Base-by-base conservation (phyloP, 2,797 vertebrate species). In the Chaenodraco wilsoni region DNA sequence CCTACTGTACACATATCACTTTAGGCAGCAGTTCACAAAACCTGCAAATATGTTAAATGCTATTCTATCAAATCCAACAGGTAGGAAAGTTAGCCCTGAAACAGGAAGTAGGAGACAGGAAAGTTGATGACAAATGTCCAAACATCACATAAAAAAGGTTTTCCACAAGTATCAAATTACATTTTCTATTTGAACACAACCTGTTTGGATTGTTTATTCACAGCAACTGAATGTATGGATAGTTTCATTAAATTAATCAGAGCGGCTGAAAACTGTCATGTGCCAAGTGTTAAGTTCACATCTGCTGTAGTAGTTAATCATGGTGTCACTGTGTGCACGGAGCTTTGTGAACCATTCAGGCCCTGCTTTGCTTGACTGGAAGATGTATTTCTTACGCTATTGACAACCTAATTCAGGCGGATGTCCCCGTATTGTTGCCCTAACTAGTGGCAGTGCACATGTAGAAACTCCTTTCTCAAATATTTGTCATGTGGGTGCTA, bases 401-500 rank as follows among this genome's bases (percentile, higher is more conserved):
- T 75, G 48, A 44, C 19, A 43, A 27, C 37, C 65, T 40, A 9
- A 37, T 58, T 41, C 51, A 66, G 60, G 17, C 9, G 46, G 70
- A 80, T 77, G 72, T 84, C 69, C 76, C 33, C 76, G 37, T 52
- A 15, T 17, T 80, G 8, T 50, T 50, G 41, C 21, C 43, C 64
- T 16, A 9, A 66, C 65, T 12, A 50, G 23, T 1, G 62, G 16
- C 41, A 49, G 58, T 16, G 4, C 59, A 45, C 60, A 44, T 48
- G 9, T 2, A 68, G 45, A 66, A 81, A 88, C 89, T 85, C 91
- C 92, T 74, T 91, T 58, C 64, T 86, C 86, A 91, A 92, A 95
- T 93, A 92, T 95, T 94, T 90, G 84, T 68, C 68, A 73, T 88
- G 74, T 79, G 87, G 92, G 91, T 51, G 84, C 65, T 64, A 72